Conservation (phyloP, 64 coral and sea anemone genomes). For the Astreopora myriophthalma region DNA sequence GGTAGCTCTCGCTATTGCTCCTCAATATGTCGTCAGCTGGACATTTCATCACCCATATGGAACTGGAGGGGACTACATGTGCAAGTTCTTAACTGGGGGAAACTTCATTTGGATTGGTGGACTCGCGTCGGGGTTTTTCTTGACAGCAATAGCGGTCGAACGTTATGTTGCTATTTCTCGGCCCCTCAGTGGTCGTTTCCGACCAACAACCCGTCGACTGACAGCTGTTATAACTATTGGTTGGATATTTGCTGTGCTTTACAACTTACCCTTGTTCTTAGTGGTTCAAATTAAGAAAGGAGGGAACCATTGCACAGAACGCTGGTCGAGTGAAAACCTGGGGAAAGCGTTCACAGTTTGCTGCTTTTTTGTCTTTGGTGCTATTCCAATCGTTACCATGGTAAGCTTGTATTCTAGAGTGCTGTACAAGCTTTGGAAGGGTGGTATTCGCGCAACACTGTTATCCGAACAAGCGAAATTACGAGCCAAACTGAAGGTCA, state of each 20-base stretch:
- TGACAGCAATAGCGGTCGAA: slow-evolving; percentile 31
- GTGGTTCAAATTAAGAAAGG: not conserved
- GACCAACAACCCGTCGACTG: not conserved
- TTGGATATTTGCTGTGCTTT: slow-evolving; percentile 46
- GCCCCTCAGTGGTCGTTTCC: not conserved
- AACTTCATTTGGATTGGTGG: slow-evolving; percentile 76
- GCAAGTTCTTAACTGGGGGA: slow-evolving; percentile 72
- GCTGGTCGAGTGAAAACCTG: slow-evolving; percentile 14
- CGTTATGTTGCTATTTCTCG: slow-evolving; percentile 11
- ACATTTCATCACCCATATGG: slow-evolving; percentile 59
- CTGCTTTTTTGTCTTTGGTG: slow-evolving; percentile 39
- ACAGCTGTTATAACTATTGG: not conserved
- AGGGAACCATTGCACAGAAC: slow-evolving; percentile 37
- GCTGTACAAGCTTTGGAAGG: not conserved
- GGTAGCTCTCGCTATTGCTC: slow-evolving; percentile 57
- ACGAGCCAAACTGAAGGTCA: slow-evolving; percentile 33
- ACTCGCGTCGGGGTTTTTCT: slow-evolving; percentile 2
- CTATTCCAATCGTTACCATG: slow-evolving; percentile 21
- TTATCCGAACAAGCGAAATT: not conserved
- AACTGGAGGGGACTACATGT: slow-evolving; percentile 46
- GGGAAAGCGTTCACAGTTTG: slow-evolving; percentile 20
- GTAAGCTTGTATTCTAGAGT: not conserved
- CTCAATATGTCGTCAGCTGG: slow-evolving; percentile 57
- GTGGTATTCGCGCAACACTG: not conserved
- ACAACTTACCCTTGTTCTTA: slow-evolving; percentile 39